phyloP scores from a whole-genome alignment of 2,888 invertebrate genomes.

The Drosophila robusta region DNA sequence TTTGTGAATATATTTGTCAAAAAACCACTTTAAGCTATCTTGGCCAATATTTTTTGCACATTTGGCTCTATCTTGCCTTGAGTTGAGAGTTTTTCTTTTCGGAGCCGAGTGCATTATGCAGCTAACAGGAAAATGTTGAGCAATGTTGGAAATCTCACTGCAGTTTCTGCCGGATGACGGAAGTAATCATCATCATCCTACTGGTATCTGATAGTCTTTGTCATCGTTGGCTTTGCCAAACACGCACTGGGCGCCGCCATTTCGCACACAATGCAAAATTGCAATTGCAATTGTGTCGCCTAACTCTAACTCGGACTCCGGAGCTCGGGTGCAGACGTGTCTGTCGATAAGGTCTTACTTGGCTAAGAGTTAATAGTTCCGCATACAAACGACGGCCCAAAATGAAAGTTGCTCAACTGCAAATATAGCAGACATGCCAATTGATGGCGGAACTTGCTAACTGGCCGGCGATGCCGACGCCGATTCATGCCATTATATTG shows the following conservation, averaged over 20 bases:
- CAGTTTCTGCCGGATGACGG: conserved; percentile 37
- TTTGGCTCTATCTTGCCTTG: too few relatives aligned
- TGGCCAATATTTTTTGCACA: too few relatives aligned
- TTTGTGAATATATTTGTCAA: too few relatives aligned
- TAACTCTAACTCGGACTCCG: conserved; percentile 22
- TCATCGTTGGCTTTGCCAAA: conserved; percentile 39
- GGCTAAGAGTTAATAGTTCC: conserved; percentile 64
- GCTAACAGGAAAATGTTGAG: conserved; percentile 12
- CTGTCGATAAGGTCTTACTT: conserved; percentile 46
- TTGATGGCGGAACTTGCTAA: conserved; percentile 57
- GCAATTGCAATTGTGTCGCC: conserved; percentile 33
- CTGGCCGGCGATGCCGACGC: conserved; percentile 29
- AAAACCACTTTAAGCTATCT: too few relatives aligned
- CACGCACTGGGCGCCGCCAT: conserved; percentile 31
- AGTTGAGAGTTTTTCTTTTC: not conserved
- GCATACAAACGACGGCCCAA: conserved; percentile 48
- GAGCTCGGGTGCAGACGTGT: conserved; percentile 22
- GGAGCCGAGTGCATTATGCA: conserved; percentile 17
- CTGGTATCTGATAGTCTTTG: conserved; percentile 9
- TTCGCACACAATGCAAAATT: conserved; percentile 29
- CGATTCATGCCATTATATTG: conserved; percentile 68
- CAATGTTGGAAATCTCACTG: conserved; percentile 36
- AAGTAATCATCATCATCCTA: conserved; percentile 64
- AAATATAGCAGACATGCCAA: conserved; percentile 44
- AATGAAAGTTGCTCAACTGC: conserved; percentile 69